These are phyloP conservation scores for Perccottus glenii DNA, from an alignment of 2,113 vertebrate species.

Conservation along the genomic window DNA sequence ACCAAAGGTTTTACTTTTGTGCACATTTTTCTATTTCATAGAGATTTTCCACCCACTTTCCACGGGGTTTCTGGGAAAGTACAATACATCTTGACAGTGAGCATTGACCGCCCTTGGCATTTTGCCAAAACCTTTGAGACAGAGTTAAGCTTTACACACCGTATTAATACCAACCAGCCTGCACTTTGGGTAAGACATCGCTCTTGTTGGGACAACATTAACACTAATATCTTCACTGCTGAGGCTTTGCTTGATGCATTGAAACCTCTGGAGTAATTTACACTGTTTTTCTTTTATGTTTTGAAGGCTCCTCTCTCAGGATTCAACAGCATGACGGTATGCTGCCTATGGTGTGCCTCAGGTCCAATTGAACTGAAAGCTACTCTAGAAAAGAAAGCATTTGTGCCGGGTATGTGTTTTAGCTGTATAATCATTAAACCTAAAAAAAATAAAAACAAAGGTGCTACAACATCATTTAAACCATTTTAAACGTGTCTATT, in stretches of 20 bases:
- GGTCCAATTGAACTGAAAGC: constrained; percentile 40
- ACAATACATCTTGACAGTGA: constrained; percentile 48
- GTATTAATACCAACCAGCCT: constrained; percentile 38
- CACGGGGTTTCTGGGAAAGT: constrained; percentile 25
- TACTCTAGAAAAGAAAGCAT: constrained; percentile 48
- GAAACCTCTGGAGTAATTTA: neutral
- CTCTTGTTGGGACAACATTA: too few species aligned
- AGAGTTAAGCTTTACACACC: constrained; percentile 50
- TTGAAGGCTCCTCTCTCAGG: constrained; percentile 57
- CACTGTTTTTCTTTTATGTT: neutral
- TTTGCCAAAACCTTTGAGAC: constrained; percentile 56
- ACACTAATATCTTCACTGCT: neutral
- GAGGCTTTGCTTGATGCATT: neutral
- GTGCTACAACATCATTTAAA: neutral
- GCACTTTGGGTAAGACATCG: constrained; percentile 49
- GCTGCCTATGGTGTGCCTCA: constrained; percentile 56
- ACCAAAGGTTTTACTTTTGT: neutral
- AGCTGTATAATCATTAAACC: neutral
- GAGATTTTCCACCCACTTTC: constrained; percentile 65
- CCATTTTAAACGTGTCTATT: neutral
- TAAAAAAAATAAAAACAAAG: too few species aligned
- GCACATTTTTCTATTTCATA: constrained; percentile 14
- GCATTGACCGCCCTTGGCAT: constrained; percentile 59
- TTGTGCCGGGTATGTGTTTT: constrained; percentile 42
- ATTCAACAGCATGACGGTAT: constrained; percentile 32